Evolutionary conservation across 2,888 invertebrate species (phyloP).

Genomic region (Lacanobia wlatinum): DNA sequence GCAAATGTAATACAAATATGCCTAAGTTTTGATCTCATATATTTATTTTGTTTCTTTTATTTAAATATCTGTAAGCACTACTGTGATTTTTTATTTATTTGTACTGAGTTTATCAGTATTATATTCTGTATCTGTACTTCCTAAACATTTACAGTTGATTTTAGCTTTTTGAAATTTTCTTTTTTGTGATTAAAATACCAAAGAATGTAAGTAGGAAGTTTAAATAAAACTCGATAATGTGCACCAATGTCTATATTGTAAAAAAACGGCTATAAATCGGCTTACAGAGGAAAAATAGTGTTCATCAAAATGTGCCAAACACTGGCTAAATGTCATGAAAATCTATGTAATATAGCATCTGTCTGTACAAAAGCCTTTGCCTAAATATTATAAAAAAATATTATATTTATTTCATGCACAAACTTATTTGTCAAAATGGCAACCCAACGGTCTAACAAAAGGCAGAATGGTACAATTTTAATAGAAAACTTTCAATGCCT

Average conservation of each 20-base stretch:
- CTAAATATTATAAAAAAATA: conserved; percentile 13
- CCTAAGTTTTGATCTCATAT: conserved; percentile 55
- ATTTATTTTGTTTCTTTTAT: conserved; percentile 50
- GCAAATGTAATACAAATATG: conserved; percentile 24
- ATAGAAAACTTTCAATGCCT: conserved; percentile 42
- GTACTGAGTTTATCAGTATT: conserved; percentile 51
- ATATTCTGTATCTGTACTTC: conserved; percentile 5
- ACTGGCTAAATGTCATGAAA: conserved; percentile 74
- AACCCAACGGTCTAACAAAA: conserved; percentile 39
- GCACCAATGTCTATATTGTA: conserved; percentile 45
- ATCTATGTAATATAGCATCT: conserved; percentile 58
- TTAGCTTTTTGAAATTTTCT: not conserved
- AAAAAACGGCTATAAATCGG: conserved; percentile 57
- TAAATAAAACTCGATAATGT: conserved; percentile 24
- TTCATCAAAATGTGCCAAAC: conserved; percentile 85
- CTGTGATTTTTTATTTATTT: conserved; percentile 57
- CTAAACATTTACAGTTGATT: not conserved
- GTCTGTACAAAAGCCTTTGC: conserved; percentile 54
- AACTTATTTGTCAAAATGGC: conserved; percentile 12
- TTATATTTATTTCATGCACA: conserved; percentile 35
- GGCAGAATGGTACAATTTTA: conserved; percentile 21
- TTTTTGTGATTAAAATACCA: conserved; percentile 23
- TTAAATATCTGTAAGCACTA: conserved; percentile 43
- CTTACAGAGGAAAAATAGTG: conserved; percentile 72
- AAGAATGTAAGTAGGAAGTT: conserved; percentile 20